A percentile compares a stretch with the other conserved stretches of the same genome.
Evolutionary conservation across 2,797 vertebrate species (phyloP).

Genomic region (Periparus ater): DNA sequence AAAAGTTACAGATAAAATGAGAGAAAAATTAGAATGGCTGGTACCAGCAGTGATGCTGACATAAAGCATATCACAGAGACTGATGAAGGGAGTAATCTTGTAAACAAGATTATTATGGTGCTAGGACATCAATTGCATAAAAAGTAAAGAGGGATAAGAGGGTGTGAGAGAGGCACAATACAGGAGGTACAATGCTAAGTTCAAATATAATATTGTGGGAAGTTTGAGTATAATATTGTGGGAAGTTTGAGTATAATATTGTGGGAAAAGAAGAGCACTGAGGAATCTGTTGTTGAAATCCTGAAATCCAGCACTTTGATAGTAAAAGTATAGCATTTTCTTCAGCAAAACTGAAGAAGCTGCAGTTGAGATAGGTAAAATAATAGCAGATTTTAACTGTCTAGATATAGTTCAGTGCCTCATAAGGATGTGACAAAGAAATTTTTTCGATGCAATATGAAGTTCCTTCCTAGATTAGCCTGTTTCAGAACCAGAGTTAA

Average conservation of each 20-base stretch:
- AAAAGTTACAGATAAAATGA: neutral
- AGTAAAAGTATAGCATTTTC: neutral
- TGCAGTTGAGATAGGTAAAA: neutral
- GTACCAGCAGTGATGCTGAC: neutral
- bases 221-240: neutral
- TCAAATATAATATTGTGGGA: neutral
- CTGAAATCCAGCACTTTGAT: neutral
- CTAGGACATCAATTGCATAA: neutral
- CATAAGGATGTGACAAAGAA: neutral
- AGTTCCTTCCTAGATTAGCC: neutral
- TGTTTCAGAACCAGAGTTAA: neutral
- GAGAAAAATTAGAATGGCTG: neutral
- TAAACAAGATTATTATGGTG: neutral
- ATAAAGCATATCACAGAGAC: neutral
- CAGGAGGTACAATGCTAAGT: neutral
- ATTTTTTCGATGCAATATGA: neutral
- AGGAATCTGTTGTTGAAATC: neutral
- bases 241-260: neutral
- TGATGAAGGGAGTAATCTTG: neutral
- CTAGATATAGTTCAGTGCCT: neutral
- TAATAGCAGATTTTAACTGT: neutral
- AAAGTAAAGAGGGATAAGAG: neutral
- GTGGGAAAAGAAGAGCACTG: neutral
- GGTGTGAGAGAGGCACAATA: neutral
- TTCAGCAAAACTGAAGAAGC: neutral